Base-by-base conservation (phyloP, 2,888 invertebrate genomes). In the Habroteleia sp. region DNA sequence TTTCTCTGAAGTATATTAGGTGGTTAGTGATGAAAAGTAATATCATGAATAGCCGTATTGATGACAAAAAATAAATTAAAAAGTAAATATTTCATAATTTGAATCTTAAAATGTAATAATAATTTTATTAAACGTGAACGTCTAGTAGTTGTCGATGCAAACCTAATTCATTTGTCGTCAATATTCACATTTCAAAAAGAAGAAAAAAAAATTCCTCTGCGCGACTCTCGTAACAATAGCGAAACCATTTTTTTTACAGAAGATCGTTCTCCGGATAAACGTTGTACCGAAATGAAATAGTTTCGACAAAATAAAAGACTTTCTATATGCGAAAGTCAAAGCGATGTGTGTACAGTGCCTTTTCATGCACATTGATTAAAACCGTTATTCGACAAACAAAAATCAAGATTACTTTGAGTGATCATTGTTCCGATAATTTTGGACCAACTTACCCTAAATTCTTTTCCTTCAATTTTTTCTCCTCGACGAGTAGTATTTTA, bases 321-420 rank as follows among this genome's bases (percentile, higher is more conserved):
- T n/a, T 52, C 44, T 71, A 33, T 62, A 8, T 16, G 8, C 31
- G 23, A 6, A 10, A 69, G 58, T 69, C 60, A 13, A 60, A 29
- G 8, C 52, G 60, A 69, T 56, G 48, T 52, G 35, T 60, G 42
- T 37, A 50, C 58, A 50, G 60, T 69, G 44, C 50, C 69, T 69
- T 69, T 69, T 58, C 69, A 60, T 69, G 69, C 60, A 69, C 69
- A 52, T 60, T 42, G 44, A 60, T 69, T 52, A 60, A 60, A 44
- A 52, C 52, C 33, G 50, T 44, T 52, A 69, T 69, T 60, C 44
- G 29, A 50, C 27, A 29, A 41, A 48, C 6, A 42, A 20, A 3
- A 60, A 42, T 33, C 35, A 17, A 11, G 16, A 33, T 44, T 33
- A 20, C 42, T 31, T 27, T 4, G 3, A 33, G 48, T 7, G 31